phyloP scores from a whole-genome alignment of 2,113 vertebrate species.

The Perognathus longimembris region DNA sequence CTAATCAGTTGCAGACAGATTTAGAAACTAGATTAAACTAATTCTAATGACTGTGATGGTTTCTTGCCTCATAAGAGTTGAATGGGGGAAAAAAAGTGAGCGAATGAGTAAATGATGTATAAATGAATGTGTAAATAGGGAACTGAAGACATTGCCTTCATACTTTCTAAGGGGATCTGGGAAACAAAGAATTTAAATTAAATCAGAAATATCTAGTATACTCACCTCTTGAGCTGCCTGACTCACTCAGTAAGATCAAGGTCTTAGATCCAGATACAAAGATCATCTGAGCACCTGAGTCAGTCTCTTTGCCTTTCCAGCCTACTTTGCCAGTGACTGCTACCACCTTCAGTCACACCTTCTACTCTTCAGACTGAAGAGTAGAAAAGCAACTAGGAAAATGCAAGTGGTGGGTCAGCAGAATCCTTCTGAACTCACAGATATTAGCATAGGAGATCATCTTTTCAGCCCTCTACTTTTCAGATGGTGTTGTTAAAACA shows the following conservation, averaged over 20 bases:
- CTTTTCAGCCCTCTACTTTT: neutral
- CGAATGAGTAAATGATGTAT: neutral
- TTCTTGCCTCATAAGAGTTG: neutral
- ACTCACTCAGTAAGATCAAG: neutral
- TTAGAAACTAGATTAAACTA: neutral
- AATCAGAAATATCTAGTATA: neutral
- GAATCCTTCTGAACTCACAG: neutral
- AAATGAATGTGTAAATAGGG: neutral
- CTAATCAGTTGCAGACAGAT: neutral
- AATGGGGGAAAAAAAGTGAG: neutral
- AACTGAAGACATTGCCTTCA: neutral
- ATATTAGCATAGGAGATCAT: accelerated
- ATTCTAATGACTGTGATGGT: neutral
- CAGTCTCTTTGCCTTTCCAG: neutral
- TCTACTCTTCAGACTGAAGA: neutral
- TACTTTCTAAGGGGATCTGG: neutral
- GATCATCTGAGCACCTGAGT: neutral
- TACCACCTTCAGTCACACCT: neutral
- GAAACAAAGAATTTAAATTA: neutral
- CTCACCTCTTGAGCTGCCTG: neutral
- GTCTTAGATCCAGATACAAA: conserved; percentile 1
- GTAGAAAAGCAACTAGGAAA: neutral
- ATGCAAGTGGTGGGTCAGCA: neutral
- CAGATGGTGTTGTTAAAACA: neutral
- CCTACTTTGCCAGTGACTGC: neutral